These are phyloP conservation scores for Kobus ellipsiprymnus DNA, from an alignment of 2,113 vertebrate species.

Conservation along the genomic window DNA sequence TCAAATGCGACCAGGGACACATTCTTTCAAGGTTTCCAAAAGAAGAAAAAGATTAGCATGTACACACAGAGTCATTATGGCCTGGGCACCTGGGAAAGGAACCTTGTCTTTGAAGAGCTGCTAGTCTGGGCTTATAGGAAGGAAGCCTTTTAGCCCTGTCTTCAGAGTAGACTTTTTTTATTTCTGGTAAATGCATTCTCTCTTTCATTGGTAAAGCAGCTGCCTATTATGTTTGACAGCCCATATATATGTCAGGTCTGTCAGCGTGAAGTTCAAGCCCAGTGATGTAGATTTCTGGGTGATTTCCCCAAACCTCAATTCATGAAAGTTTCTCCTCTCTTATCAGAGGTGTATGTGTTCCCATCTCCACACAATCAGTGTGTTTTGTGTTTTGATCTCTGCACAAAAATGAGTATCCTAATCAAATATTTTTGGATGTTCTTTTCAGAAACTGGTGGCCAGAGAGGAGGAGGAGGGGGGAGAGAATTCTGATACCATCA, in stretches of 20 bases:
- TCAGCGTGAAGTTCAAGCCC: background rate
- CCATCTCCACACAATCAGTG: background rate
- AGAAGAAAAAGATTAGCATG: background rate
- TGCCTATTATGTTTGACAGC: background rate
- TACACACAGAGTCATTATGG: background rate
- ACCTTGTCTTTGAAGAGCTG: background rate
- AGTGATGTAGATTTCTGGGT: background rate
- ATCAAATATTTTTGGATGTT: background rate
- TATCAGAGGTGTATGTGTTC: background rate
- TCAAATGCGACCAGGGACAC: fast-evolving
- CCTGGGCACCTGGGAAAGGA: background rate
- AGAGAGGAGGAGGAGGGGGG: background rate
- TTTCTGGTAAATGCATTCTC: background rate
- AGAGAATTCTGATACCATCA: background rate
- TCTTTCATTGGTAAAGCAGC: background rate
- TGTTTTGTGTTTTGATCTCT: background rate
- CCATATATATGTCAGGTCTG: background rate
- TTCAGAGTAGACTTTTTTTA: background rate
- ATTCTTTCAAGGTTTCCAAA: background rate
- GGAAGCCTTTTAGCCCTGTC: background rate
- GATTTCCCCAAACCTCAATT: background rate
- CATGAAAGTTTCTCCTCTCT: background rate
- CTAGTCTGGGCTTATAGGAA: background rate
- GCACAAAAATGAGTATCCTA: background rate
- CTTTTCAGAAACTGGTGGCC: constrained; percentile 1